phyloP scores from a whole-genome alignment of 1,140 invertebrate species.

The Drosophila dunni region DNA sequence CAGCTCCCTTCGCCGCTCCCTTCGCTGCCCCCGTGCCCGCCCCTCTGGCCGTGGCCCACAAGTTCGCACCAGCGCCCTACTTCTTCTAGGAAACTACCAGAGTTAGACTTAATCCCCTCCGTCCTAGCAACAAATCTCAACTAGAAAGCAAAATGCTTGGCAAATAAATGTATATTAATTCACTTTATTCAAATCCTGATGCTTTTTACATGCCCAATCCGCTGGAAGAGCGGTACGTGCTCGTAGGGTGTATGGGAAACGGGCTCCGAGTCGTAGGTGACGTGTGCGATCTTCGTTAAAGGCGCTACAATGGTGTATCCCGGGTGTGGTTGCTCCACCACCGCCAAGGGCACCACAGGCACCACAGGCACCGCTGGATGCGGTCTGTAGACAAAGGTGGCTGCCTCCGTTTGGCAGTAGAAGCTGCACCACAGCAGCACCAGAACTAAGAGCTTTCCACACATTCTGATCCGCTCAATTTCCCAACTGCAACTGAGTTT shows the following conservation, averaged over 20 bases:
- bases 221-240: slow-evolving; percentile 77
- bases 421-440: slow-evolving; percentile 20
- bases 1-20: slow-evolving; percentile 56
- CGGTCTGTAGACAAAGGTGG: slow-evolving; percentile 64
- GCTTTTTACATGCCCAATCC: slow-evolving; percentile 68
- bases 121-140: slow-evolving; percentile 57
- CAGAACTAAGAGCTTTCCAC: not conserved
- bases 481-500: slow-evolving; percentile 52
- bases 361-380: slow-evolving; percentile 46
- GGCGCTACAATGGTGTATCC: slow-evolving; percentile 75
- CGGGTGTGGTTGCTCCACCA: slow-evolving; percentile 51
- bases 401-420: slow-evolving; percentile 17
- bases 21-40: slow-evolving; percentile 64
- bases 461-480: slow-evolving; percentile 37
- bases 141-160: slow-evolving; percentile 57
- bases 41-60: slow-evolving; percentile 64
- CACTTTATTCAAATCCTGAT: slow-evolving; percentile 39
- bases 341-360: slow-evolving; percentile 41
- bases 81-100: slow-evolving; percentile 51
- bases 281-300: slow-evolving; percentile 72
- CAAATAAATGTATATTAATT: slow-evolving; percentile 52
- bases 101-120: slow-evolving; percentile 31
- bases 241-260: slow-evolving; percentile 70
- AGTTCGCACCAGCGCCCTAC: slow-evolving; percentile 66
- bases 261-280: slow-evolving; percentile 78